Base-by-base conservation (phyloP, 2,888 invertebrate species). In the Polydrusus tereticollis region DNA sequence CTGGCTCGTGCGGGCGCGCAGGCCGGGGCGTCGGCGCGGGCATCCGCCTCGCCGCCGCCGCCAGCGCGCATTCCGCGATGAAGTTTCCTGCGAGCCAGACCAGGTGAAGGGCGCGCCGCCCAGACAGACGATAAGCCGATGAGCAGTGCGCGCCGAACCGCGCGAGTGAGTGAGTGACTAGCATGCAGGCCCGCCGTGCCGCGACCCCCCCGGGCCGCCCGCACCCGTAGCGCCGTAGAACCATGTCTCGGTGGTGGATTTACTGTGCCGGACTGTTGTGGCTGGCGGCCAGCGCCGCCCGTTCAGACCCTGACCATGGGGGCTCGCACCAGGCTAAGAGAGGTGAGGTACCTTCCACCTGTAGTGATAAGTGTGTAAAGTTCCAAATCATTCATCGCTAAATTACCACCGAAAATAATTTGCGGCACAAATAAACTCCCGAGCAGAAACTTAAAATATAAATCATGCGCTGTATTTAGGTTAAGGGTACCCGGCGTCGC, bases 61-160 rank as follows among this genome's bases (percentile, higher is more conserved):
- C 18, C 65, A 59, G 68, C 68, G 72, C 74, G 69, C 74, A 74
- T 71, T 74, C 72, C 70, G 73, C 73, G 67, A 73, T 73, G 73
- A 64, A 73, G 70, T 73, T 73, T 67, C 67, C 67, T 70, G 33
- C 67, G 73, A 67, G 70, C 50, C 73, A 66, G 73, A 69, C 60
- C 59, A 70, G 70, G 74, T 70, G 74, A 71, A 70, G 74, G 74
- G 71, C 68, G 70, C 70, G 71, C 57, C 70, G 74, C 66, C 74
- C 67, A 60, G 55, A 29, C 20, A 58, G 58, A 69, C 58, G 62
- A 36, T 41, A 69, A 57, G 47, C 60, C 43, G 50, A 33, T 55
- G 58, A 72, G 69, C 67, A 69, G 74, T 70, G 73, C 69, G 73
- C 66, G 70, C 43, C 60, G 69, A 66, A 65, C 63, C 72, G 69